Evolutionary conservation across 2,113 vertebrate genomes (phyloP).

Genomic region (Megaceryle torquata): DNA sequence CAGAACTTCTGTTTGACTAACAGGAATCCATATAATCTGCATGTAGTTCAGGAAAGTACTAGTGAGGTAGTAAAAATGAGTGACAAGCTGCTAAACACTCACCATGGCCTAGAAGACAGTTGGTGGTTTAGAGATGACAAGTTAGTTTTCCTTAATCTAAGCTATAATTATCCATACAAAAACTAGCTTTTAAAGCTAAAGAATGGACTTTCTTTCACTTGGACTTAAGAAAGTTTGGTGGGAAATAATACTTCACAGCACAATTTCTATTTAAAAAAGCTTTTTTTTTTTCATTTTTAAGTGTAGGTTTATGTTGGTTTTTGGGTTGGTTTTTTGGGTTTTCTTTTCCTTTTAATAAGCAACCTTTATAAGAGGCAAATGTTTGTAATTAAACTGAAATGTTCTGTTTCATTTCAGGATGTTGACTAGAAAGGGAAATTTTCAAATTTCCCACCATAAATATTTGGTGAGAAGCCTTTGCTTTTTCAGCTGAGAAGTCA

Average conservation of each 20-base stretch:
- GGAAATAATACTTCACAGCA: background rate
- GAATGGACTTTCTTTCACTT: background rate
- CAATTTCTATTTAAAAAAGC: background rate
- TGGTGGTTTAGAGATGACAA: background rate
- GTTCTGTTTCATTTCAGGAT: background rate
- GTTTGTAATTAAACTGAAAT: background rate
- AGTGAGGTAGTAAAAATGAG: background rate
- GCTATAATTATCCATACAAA: background rate
- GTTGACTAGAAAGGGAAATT: background rate
- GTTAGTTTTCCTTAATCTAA: background rate
- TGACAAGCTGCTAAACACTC: background rate
- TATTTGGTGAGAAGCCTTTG: background rate
- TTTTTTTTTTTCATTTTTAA: background rate
- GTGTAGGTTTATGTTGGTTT: background rate
- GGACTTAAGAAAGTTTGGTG: background rate
- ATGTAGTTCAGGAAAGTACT: background rate
- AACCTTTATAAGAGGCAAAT: background rate
- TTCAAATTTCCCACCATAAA: background rate
- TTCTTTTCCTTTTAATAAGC: background rate
- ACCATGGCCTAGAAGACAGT: background rate
- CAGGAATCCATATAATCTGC: background rate
- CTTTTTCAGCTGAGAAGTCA: background rate
- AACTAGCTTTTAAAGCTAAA: background rate
- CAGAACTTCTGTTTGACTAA: background rate
- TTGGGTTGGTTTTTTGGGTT: too few relatives aligned